Base-by-base conservation (phyloP, 2,113 vertebrate species). In the Thunnus maccoyii region DNA sequence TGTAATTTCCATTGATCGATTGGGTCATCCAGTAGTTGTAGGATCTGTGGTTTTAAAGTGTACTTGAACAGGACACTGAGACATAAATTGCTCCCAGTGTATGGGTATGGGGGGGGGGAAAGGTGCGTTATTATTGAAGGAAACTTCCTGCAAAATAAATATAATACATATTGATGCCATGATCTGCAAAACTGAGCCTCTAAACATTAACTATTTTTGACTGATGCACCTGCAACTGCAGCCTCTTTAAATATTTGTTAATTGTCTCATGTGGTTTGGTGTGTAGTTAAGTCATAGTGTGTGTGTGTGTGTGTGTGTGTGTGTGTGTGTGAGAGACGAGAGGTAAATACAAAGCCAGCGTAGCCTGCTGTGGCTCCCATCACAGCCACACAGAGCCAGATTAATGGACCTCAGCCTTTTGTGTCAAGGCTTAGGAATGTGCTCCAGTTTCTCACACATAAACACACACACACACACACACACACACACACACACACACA, bases 371-470 rank as follows among this genome's bases (percentile, higher is more conserved):
- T 47, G 56, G 52, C 64, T 64, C 70, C 70, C 41, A 36, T 61
- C 64, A 20, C 46, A 62, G 68, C n/a, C 72, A 61, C 70, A 32
- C 27, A 30, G 61, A 83, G 62, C 1, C 60, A 86, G 89, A 92
- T 92, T 87, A 91, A 92, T 90, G 80, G 83, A 69, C 66, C 70
- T 82, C 65, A 27, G 76, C 57, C 74, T 89, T 93, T 75, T 91
- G 83, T 82, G 79, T 84, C 74, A 72, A 68, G 62, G 47, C 56
- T 74, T 47, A 74, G 74, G 86, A 89, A 89, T 92, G 86, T 79
- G 64, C 83, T 88, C 72, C 41, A 68, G 32, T 87, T 84, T 83
- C 62, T 71, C 66, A 83, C 78, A 85, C 75, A 80, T 30, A 67
- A 16, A 15, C 50, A 68, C 57, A 25, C 44, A 27, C 62, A 65